Percentiles rank a stretch among this genome's conserved stretches.
These are phyloP conservation scores for Enteromius afrohamiltoni DNA, from an alignment of 2,797 vertebrate genomes.

Conservation along the genomic window DNA sequence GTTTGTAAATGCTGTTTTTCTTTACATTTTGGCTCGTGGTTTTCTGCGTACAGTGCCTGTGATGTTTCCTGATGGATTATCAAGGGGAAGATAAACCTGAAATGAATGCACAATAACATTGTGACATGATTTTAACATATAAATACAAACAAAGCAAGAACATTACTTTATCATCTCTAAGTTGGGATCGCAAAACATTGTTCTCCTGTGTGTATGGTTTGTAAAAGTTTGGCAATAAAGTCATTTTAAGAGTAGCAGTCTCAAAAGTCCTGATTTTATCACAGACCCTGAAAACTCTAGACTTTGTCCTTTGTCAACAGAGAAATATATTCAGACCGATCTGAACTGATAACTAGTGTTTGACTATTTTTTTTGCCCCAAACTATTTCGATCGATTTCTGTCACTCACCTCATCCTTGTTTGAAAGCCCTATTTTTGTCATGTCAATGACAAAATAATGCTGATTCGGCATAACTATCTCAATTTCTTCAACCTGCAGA, in stretches of 20 bases:
- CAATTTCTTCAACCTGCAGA: slow-evolving; percentile 89
- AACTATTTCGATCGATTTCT: background rate
- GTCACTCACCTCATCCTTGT: slow-evolving; percentile 89
- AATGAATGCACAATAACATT: slow-evolving; percentile 32
- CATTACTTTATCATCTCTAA: background rate
- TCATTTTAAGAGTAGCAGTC: slow-evolving; percentile 4
- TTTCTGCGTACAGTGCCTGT: slow-evolving; percentile 87
- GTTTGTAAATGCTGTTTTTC: slow-evolving; percentile 7
- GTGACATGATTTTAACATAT: background rate
- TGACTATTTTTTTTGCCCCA: background rate
- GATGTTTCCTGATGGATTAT: slow-evolving; percentile 91
- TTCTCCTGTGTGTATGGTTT: slow-evolving; percentile 1
- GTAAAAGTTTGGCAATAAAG: background rate
- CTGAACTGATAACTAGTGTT: background rate
- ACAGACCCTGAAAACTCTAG: background rate
- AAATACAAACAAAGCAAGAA: slow-evolving; percentile 9
- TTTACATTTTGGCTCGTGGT: slow-evolving; percentile 71
- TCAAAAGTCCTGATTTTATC: slow-evolving; percentile 7
- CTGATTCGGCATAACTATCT: slow-evolving; percentile 90
- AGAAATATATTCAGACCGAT: background rate
- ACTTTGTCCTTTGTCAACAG: slow-evolving; percentile 35
- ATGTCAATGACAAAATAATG: slow-evolving; percentile 92
- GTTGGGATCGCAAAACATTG: background rate
- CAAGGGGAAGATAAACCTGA: slow-evolving; percentile 89
- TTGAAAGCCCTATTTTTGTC: slow-evolving; percentile 88